Percentiles rank a stretch among this genome's conserved stretches.
Conservation (phyloP, 2,113 vertebrate species). For the Marcusenius ussheri region DNA sequence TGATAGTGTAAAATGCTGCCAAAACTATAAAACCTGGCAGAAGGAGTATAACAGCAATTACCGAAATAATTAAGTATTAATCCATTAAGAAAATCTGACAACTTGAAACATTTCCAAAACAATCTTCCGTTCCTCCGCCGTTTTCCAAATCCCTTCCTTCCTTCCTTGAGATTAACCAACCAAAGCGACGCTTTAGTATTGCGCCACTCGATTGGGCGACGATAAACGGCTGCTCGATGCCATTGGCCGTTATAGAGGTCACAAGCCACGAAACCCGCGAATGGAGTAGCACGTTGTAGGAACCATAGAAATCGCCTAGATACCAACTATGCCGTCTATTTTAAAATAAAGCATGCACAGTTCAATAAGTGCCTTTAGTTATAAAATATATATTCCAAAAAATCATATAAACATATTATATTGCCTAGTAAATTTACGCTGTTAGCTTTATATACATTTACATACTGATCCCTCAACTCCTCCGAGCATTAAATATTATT, state of each 20-base stretch:
- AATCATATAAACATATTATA: background rate
- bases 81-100: background rate
- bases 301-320: background rate
- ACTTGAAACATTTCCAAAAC: background rate
- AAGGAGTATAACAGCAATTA: background rate
- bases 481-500: background rate
- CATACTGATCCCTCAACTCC: background rate
- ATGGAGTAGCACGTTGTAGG: conserved; percentile 31
- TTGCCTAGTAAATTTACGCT: background rate
- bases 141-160: conserved; percentile 33
- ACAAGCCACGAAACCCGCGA: conserved; percentile 29
- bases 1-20: background rate
- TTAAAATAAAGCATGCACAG: background rate
- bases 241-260: conserved; percentile 39
- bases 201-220: conserved; percentile 45
- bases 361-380: background rate
- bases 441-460: background rate
- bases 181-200: conserved; percentile 32
- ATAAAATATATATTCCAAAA: background rate
- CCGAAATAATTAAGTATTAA: background rate
- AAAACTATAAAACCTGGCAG: background rate
- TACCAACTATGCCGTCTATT: background rate
- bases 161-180: conserved; percentile 23
- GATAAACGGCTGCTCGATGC: background rate
- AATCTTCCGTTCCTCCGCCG: background rate